Evolutionary conservation across 2,888 invertebrate species (phyloP), one percentile per base, ranked within the genome.

Genomic region (Acronicta psi): DNA sequence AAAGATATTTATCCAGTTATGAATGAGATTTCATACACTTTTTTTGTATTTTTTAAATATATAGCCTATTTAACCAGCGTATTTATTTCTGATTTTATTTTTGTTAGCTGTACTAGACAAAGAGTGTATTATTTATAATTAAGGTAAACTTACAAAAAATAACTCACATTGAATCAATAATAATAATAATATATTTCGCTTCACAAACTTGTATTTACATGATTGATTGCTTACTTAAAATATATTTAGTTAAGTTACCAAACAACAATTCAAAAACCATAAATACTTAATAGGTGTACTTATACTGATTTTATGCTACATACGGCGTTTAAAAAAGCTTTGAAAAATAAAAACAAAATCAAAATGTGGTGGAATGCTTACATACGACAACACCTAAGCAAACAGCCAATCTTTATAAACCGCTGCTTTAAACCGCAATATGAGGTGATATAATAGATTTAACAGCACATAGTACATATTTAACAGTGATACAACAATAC

Each of bases 161-260:
- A 77, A 74, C 23, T 37, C 45, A 67, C 56, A 59, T 68, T 17
- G 44, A 36, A 37, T 88, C 86, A 89, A 87, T 92, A 91, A 90
- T 92, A 88, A 86, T 88, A 82, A 82, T 86, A 79, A 86, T 76
- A 87, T 91, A 90, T 89, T 88, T 90, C 86, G 87, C 85, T 88
- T 89, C 90, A 91, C 89, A 91, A 92, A 91, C 87, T 91, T 92
- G 89, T 93, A 93, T 93, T 93, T 93, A 93, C 93, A 93, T 89
- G 90, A 91, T 90, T 82, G 85, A 91, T 90, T 83, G 85, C 83
- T 86, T 87, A 89, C 90, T 90, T 93, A 92, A 85, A 88, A 87
- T 88, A 90, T 55, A 84, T 80, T 84, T 83, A 82, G 86, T 84
- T 83, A 77, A 46, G 69, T 74, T 79, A 87, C 82, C 83, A 86